Base-by-base conservation (phyloP, 2,797 vertebrate genomes). In the Emys orbicularis region DNA sequence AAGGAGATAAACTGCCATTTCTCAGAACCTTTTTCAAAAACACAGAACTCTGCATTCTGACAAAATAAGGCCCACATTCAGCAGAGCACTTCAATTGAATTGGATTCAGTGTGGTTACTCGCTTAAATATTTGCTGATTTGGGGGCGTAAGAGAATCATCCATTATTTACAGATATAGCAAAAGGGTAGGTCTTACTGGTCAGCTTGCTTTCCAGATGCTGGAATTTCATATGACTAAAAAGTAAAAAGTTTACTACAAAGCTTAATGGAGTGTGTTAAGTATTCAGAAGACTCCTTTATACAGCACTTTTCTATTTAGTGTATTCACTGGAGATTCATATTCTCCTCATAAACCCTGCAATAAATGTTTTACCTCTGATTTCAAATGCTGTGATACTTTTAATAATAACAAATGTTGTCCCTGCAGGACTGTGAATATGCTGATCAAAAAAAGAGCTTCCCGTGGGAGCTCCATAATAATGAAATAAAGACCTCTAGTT, bases 291-390 rank as follows among this genome's bases (percentile, higher is more conserved):
- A 94, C 90, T 95, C 95, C 87, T 95, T 97, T 92, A 95, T 90
- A 76, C 8, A 86, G 79, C 95, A 94, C 88, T 97, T 97, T 89
- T 96, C 87, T 96, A 81, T 92, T 87, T 92, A 96, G 23, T 85
- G 57, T 96, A 96, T 94, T 95, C 96, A 95, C 93, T 92, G 87
- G 97, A 97, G 96, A 98, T 97, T 97, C 90, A 92, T 88, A 84
- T 93, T 96, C 91, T 97, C 47, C 94, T 96, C 93, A 65, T 97
- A 98, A 98, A 98, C 53, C 25, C 65, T 83, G 85, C 88, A 94
- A 95, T 97, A 97, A 97, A 72, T 97, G 91, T 98, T 98, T 97
- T 98, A 98, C 93, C 93, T 98, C 96, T 95, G 91, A 97, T 98
- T 97, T 98, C 92, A 97, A 97, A 96, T 89, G 82, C 90, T 95